Conservation (phyloP, 2,888 invertebrate species). For the Orchesella flavescens region DNA sequence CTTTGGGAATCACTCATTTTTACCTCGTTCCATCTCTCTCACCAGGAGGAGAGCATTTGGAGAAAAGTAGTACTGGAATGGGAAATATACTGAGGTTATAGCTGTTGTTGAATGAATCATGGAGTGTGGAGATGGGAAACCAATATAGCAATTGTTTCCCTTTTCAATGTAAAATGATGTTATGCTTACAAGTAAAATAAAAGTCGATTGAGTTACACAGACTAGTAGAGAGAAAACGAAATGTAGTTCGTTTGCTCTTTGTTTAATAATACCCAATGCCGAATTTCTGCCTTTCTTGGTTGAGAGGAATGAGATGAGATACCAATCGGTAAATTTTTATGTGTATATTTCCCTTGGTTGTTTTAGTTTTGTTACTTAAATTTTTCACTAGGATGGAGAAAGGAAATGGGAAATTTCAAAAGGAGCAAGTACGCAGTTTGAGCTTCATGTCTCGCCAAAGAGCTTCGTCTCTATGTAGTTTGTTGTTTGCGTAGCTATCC, state of each 20-base stretch:
- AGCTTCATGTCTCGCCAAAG: background rate
- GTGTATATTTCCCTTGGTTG: background rate
- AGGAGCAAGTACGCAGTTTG: background rate
- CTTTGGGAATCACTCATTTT: slow-evolving; percentile 52
- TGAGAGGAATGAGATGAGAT: background rate
- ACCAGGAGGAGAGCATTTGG: background rate
- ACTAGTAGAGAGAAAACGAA: background rate
- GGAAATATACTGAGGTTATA: background rate
- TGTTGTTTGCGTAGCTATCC: background rate
- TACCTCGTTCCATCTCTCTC: slow-evolving; percentile 7
- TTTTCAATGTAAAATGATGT: background rate
- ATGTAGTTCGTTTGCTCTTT: slow-evolving; percentile 1
- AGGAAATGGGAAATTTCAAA: slow-evolving; percentile 14
- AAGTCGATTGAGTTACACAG: background rate
- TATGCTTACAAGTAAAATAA: background rate
- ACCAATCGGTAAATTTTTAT: background rate
- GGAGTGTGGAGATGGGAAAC: slow-evolving; percentile 10
- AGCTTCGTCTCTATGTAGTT: background rate
- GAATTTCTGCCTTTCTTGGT: background rate
- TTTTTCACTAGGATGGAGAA: background rate
- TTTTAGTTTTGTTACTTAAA: slow-evolving; percentile 1
- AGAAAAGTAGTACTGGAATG: background rate
- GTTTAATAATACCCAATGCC: slow-evolving; percentile 36
- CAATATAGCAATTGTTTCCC: background rate
- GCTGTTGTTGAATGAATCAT: background rate